phyloP scores from a whole-genome alignment of 2,113 vertebrate species.

The Lophochroa leadbeateri region DNA sequence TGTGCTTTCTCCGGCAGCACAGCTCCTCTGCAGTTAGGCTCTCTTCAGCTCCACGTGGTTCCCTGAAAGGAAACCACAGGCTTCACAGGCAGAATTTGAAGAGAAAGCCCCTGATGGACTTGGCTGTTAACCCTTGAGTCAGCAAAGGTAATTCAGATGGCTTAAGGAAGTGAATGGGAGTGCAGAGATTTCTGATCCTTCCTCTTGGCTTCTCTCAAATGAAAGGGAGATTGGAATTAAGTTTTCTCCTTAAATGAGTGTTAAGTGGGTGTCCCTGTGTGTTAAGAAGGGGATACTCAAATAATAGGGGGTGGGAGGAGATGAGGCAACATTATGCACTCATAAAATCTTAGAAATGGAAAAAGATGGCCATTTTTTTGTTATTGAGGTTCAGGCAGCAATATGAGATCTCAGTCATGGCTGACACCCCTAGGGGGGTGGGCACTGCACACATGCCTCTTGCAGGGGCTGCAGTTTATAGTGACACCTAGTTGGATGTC shows the following conservation, averaged over 20 bases:
- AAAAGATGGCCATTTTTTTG: not conserved
- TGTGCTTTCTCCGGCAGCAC: not conserved
- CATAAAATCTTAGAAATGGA: not conserved
- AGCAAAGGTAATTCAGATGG: not conserved
- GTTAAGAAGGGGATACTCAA: not conserved
- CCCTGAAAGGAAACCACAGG: not conserved
- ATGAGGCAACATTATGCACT: not conserved
- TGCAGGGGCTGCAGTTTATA: not conserved
- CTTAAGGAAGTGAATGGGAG: not conserved
- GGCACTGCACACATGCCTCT: not conserved
- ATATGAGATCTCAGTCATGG: not conserved
- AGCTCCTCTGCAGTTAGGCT: not conserved
- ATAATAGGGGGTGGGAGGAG: rapidly evolving
- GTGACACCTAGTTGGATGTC: not conserved
- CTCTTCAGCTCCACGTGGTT: not conserved
- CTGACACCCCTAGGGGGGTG: not conserved
- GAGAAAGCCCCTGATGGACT: not conserved
- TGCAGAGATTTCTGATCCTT: not conserved
- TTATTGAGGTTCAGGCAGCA: not conserved
- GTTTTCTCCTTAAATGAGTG: not conserved
- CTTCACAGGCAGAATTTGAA: not conserved
- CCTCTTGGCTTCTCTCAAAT: not conserved
- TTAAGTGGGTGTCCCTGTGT: not conserved
- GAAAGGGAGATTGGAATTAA: not conserved
- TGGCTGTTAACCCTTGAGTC: not conserved